A percentile compares a stretch with the other conserved stretches of the same genome.
Evolutionary conservation across 1,140 invertebrate genomes (phyloP).

Genomic region (Drosophila tani): DNA sequence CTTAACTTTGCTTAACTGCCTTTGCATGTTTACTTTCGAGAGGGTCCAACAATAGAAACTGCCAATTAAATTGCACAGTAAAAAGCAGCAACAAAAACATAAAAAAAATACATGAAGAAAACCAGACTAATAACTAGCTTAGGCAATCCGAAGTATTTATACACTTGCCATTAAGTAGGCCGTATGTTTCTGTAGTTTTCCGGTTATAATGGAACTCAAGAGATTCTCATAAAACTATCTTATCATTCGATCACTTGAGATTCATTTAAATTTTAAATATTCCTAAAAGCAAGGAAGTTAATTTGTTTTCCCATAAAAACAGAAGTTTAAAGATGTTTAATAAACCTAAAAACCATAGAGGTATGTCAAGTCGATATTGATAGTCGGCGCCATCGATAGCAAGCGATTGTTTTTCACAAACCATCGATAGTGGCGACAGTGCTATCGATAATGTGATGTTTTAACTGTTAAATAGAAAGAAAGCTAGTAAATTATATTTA

Average conservation of each 20-base stretch:
- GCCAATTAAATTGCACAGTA: conserved; percentile 76
- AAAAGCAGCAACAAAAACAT: conserved; percentile 27
- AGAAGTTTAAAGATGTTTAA: neutral
- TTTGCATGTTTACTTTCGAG: conserved; percentile 64
- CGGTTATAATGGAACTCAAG: neutral
- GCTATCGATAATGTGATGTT: too few species aligned
- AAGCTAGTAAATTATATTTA: too few species aligned
- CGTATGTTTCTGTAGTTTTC: neutral
- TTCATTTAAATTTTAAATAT: neutral
- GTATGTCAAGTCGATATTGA: too few species aligned
- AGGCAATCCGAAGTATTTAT: neutral
- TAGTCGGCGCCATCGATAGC: too few species aligned
- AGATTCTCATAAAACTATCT: neutral
- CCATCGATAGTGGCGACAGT: too few species aligned
- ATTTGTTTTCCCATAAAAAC: neutral
- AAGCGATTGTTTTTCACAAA: too few species aligned
- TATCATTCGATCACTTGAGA: neutral
- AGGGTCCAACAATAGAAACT: conserved; percentile 69
- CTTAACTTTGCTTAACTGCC: conserved; percentile 40
- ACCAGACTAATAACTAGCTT: conserved; percentile 1
- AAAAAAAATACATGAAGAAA: conserved; percentile 14
- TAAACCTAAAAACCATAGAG: neutral
- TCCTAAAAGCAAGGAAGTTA: too few species aligned
- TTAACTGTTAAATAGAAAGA: too few species aligned
- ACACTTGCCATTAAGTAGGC: neutral